These are phyloP conservation scores for Gorsachius goisagi DNA, from an alignment of 2,113 vertebrate genomes.

Conservation along the genomic window DNA sequence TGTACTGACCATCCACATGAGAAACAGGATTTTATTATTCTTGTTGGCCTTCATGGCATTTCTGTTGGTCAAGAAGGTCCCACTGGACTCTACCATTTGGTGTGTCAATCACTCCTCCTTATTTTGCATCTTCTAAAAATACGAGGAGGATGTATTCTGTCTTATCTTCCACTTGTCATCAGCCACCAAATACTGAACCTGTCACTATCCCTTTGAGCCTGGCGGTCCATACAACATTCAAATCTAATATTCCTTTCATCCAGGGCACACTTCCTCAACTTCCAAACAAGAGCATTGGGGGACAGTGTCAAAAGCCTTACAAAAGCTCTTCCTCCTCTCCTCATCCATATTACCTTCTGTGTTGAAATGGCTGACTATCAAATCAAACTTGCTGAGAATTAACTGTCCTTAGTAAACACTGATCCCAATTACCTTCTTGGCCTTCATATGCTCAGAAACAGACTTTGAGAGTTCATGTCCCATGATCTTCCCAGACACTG, in stretches of 20 bases:
- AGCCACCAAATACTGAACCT: neutral
- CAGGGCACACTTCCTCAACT: neutral
- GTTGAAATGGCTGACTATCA: neutral
- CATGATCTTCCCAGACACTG: neutral
- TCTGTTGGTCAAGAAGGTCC: neutral
- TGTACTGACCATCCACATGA: neutral
- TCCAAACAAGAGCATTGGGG: neutral
- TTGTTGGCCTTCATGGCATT: neutral
- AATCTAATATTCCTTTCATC: neutral
- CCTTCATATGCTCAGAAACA: neutral
- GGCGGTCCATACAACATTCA: neutral
- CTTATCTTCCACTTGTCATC: neutral
- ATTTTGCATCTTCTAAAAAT: neutral
- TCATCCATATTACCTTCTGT: neutral
- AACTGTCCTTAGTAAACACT: neutral
- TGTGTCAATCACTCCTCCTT: neutral
- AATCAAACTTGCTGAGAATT: neutral
- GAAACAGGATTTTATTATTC: neutral
- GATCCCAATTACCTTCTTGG: neutral
- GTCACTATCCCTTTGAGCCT: neutral
- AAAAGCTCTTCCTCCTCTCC: neutral
- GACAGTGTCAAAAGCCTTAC: neutral
- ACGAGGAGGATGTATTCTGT: neutral
- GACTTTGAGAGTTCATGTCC: neutral
- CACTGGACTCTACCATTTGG: neutral